These are phyloP conservation scores for Gymnocypris eckloni DNA, from an alignment of 2,797 vertebrate genomes.

Conservation along the genomic window DNA sequence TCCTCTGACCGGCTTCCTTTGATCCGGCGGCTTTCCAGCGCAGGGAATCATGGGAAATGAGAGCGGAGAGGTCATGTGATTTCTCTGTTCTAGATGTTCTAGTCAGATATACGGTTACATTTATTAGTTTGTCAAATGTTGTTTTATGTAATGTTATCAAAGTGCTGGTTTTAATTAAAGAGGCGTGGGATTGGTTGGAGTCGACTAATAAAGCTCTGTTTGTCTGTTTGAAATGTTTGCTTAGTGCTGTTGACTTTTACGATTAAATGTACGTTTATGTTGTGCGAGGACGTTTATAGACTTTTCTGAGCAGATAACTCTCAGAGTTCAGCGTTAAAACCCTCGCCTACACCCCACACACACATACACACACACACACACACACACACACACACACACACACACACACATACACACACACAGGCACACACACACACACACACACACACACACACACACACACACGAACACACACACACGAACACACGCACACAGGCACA, in stretches of 20 bases:
- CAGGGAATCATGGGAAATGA: constrained; percentile 5
- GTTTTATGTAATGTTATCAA: neutral
- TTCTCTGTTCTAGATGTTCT: neutral
- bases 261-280: constrained; percentile 45
- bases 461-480: too few species aligned
- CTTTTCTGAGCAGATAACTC: constrained; percentile 56
- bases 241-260: constrained; percentile 27
- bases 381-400: too few species aligned
- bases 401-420: too few species aligned
- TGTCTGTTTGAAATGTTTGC: constrained; percentile 21
- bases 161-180: neutral
- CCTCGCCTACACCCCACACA: constrained; percentile 41
- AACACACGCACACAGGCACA: too few species aligned
- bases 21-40: neutral
- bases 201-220: neutral
- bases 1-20: constrained; percentile 10
- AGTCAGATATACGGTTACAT: neutral
- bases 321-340: constrained; percentile 54
- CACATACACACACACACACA: neutral
- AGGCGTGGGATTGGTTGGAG: neutral
- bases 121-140: neutral
- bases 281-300: constrained; percentile 57
- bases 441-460: too few species aligned
- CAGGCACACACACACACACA: too few species aligned
- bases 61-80: neutral